Evolutionary conservation across 2,113 vertebrate species (phyloP).

Genomic region (Nothoprocta pentlandii): DNA sequence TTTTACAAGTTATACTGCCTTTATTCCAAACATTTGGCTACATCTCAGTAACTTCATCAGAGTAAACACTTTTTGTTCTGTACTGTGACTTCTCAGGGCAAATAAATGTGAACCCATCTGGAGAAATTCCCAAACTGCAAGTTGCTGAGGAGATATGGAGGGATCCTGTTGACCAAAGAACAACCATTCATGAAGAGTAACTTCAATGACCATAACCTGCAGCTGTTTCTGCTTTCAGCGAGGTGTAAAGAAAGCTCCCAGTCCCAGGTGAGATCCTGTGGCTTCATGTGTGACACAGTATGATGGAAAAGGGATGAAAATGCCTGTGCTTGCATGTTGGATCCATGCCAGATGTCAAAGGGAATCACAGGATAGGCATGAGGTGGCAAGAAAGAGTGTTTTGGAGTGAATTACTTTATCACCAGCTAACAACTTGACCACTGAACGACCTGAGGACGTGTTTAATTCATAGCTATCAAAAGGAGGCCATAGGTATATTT

Average conservation of each 20-base stretch:
- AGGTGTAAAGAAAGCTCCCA: not conserved
- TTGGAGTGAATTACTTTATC: not conserved
- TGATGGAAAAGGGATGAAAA: not conserved
- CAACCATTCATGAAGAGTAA: not conserved
- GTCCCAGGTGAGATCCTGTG: not conserved
- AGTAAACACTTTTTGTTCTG: not conserved
- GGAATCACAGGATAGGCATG: rapidly evolving
- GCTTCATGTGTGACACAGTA: not conserved
- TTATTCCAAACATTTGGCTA: not conserved
- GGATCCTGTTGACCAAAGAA: not conserved
- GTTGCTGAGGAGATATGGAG: not conserved
- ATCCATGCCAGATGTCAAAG: not conserved
- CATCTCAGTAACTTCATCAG: not conserved
- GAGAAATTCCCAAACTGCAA: not conserved
- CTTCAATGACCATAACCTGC: not conserved
- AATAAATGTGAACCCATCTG: not conserved
- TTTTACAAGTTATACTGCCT: not conserved
- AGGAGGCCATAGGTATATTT: not conserved
- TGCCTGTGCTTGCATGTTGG: not conserved
- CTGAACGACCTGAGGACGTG: rapidly evolving
- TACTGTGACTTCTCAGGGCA: not conserved
- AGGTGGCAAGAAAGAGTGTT: not conserved
- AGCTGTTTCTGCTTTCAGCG: not conserved
- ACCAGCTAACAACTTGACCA: not conserved
- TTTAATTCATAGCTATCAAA: not conserved